phyloP scores from a whole-genome alignment of 2,797 vertebrate species.

The Aeoliscus strigatus region DNA sequence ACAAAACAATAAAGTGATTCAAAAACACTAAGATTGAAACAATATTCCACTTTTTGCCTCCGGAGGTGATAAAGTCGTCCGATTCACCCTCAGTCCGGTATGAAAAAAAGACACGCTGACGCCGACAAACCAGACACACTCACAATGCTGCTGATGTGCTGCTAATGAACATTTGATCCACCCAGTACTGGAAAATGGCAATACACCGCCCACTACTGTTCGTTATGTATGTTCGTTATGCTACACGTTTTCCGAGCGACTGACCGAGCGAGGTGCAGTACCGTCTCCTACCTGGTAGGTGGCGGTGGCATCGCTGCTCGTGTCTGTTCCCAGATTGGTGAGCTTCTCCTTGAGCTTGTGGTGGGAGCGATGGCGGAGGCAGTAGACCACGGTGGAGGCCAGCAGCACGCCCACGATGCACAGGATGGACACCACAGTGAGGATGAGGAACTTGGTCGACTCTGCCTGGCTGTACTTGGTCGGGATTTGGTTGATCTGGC shows the following conservation, averaged over 20 bases:
- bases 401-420: conserved; percentile 85
- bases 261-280: background rate
- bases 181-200: too few relatives aligned
- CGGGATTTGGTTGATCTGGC: conserved; percentile 77
- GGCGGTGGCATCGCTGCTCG: conserved; percentile 77
- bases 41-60: too few relatives aligned
- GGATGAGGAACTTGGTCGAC: conserved; percentile 87
- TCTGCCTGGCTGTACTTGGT: conserved; percentile 82
- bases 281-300: conserved; percentile 87
- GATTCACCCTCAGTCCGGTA: too few relatives aligned
- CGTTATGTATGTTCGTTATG: too few relatives aligned
- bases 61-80: too few relatives aligned
- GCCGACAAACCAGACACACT: too few relatives aligned
- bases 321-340: conserved; percentile 77
- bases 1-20: too few relatives aligned
- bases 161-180: too few relatives aligned
- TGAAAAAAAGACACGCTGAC: too few relatives aligned
- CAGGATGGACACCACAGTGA: conserved; percentile 86
- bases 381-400: conserved; percentile 84
- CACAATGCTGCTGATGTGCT: too few relatives aligned
- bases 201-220: too few relatives aligned
- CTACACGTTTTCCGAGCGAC: background rate
- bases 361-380: conserved; percentile 87
- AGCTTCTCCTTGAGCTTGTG: conserved; percentile 89
- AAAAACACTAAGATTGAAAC: too few relatives aligned